A percentile compares a stretch with the other conserved stretches of the same genome.
phyloP scores from a whole-genome alignment of 2,113 vertebrate species.

The Dicentrarchus labrax region DNA sequence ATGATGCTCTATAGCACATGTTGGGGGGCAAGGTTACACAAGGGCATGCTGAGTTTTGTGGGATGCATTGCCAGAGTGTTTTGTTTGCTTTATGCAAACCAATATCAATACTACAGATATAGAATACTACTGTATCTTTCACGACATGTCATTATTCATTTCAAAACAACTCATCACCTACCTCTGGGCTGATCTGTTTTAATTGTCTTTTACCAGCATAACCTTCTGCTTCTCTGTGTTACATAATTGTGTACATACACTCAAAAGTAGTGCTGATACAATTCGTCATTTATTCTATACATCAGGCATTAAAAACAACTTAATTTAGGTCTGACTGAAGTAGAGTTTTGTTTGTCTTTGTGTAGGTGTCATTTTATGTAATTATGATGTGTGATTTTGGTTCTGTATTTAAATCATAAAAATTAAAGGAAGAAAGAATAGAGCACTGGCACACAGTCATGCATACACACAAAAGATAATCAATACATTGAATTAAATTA shows the following conservation, averaged over 20 bases:
- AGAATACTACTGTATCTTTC: neutral
- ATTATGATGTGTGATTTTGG: no score
- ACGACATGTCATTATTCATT: neutral
- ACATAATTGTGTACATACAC: neutral
- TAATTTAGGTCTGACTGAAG: neutral
- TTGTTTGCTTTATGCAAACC: neutral
- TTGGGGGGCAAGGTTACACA: constrained; percentile 21
- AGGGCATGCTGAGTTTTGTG: constrained; percentile 11
- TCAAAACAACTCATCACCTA: neutral
- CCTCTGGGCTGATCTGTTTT: neutral
- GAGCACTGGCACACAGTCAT: no score
- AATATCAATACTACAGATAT: neutral
- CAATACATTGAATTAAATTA: no score
- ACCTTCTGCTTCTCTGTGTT: neutral
- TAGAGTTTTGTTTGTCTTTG: neutral
- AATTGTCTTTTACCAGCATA: neutral
- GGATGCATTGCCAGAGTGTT: neutral
- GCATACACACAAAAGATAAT: neutral
- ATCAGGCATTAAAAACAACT: neutral
- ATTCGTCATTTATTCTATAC: neutral
- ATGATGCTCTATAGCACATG: constrained; percentile 14
- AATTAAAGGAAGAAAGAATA: no score
- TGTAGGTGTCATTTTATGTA: neutral
- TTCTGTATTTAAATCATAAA: no score
- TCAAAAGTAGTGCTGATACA: neutral